phyloP scores from a whole-genome alignment of 2,797 vertebrate genomes.

The Lepidocolaptes lacrymiger region DNA sequence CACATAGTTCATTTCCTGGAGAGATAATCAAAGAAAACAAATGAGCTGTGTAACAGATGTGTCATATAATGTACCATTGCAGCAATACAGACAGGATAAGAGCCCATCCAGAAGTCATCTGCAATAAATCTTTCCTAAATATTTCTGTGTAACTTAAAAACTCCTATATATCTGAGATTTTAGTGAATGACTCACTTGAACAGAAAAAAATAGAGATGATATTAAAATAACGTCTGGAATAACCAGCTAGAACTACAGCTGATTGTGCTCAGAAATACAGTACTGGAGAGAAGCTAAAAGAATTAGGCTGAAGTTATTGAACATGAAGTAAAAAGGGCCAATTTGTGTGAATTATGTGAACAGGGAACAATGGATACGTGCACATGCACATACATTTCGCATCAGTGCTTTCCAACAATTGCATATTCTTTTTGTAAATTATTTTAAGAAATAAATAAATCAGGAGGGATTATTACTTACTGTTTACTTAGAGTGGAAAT shows the following conservation, averaged over 20 bases:
- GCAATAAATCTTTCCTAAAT: slow-evolving; percentile 32
- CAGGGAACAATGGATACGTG: slow-evolving; percentile 32
- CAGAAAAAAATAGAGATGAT: neutral
- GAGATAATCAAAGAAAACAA: slow-evolving; percentile 47
- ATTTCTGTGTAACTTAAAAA: slow-evolving; percentile 17
- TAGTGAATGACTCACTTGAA: neutral
- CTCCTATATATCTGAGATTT: neutral
- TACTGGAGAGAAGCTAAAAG: neutral
- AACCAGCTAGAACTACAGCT: neutral
- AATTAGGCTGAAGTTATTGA: slow-evolving; percentile 6
- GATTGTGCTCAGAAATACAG: neutral
- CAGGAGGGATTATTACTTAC: slow-evolving; percentile 53
- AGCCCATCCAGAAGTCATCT: neutral
- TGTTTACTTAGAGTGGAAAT: slow-evolving; percentile 64
- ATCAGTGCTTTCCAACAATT: slow-evolving; percentile 64
- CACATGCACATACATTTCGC: slow-evolving; percentile 9
- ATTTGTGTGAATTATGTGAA: slow-evolving; percentile 48
- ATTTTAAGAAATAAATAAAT: slow-evolving; percentile 63
- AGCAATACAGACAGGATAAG: neutral
- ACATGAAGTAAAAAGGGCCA: slow-evolving; percentile 16
- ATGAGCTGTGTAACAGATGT: slow-evolving; percentile 24
- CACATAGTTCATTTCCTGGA: slow-evolving; percentile 33
- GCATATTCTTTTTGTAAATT: slow-evolving; percentile 46
- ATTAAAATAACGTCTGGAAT: slow-evolving; percentile 4
- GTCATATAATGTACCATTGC: slow-evolving; percentile 1